These are phyloP conservation scores for Cephus runcator DNA, from an alignment of 2,888 invertebrate species.

Conservation along the genomic window DNA sequence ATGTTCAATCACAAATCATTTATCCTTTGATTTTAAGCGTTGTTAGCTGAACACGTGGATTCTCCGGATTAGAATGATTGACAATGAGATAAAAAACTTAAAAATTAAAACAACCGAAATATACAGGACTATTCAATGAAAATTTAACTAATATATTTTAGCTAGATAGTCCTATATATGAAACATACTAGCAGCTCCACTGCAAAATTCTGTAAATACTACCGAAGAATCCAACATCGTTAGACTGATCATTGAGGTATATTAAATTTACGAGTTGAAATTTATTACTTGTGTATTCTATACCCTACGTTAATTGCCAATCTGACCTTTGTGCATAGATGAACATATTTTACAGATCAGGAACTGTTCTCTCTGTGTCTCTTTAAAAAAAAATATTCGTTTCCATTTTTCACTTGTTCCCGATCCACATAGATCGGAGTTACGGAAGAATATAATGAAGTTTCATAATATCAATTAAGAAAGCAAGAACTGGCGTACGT, in stretches of 20 bases:
- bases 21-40: not conserved
- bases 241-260: constrained; percentile 27
- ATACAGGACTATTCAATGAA: not conserved
- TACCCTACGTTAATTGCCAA: constrained; percentile 21
- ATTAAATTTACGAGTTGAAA: constrained; percentile 23
- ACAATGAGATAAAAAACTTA: not conserved
- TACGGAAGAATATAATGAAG: constrained; percentile 32
- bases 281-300: constrained; percentile 32
- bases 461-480: constrained; percentile 13
- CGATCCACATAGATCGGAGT: constrained; percentile 27
- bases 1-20: not conserved
- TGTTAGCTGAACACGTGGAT: not conserved
- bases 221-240: constrained; percentile 23
- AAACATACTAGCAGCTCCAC: not conserved
- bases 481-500: not conserved
- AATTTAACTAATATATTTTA: not conserved
- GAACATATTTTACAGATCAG: constrained; percentile 2
- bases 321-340: constrained; percentile 5
- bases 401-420: not conserved
- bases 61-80: not conserved
- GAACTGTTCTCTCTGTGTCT: not conserved
- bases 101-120: not conserved
- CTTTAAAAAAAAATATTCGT: not conserved
- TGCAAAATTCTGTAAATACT: not conserved
- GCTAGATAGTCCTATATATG: not conserved